Conservation (phyloP, 2,113 vertebrate genomes). For the Triplophysa dalaica region DNA sequence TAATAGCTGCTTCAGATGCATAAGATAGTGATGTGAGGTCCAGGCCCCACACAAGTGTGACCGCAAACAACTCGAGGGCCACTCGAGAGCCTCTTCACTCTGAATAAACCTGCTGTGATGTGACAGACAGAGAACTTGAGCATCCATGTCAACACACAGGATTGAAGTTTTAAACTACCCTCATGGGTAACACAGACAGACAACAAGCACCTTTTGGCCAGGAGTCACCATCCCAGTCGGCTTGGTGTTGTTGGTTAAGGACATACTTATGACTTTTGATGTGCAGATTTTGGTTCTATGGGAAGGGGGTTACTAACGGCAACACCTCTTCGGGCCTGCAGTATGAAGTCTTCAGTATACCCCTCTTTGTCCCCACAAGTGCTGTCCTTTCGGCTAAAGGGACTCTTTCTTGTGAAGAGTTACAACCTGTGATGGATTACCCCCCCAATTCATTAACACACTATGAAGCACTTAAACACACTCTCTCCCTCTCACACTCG, state of each 20-base stretch:
- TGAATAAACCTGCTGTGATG: background rate
- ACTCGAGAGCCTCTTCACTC: background rate
- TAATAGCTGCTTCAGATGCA: background rate
- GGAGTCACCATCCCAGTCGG: constrained; percentile 21
- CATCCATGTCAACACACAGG: background rate
- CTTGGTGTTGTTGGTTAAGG: constrained; percentile 15
- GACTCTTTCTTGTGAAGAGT: constrained; percentile 42
- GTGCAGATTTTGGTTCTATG: constrained; percentile 8
- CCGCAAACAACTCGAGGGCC: background rate
- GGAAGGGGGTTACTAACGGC: constrained; percentile 24
- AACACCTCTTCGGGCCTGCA: constrained; percentile 35
- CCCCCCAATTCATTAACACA: constrained; percentile 47
- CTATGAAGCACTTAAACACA: constrained; percentile 45
- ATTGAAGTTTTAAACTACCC: too few relatives aligned
- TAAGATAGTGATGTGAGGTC: background rate
- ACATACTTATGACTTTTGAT: constrained; percentile 5
- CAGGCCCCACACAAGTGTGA: too few relatives aligned
- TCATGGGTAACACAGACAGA: too few relatives aligned
- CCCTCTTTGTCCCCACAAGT: constrained; percentile 40
- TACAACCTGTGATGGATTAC: constrained; percentile 48
- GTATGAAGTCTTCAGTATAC: constrained; percentile 37
- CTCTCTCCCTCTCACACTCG: constrained; percentile 18
- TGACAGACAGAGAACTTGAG: background rate
- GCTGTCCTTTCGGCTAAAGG: constrained; percentile 33
- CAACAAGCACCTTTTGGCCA: background rate